Base-by-base conservation (phyloP, 2,113 vertebrate genomes). In the Esox niger region DNA sequence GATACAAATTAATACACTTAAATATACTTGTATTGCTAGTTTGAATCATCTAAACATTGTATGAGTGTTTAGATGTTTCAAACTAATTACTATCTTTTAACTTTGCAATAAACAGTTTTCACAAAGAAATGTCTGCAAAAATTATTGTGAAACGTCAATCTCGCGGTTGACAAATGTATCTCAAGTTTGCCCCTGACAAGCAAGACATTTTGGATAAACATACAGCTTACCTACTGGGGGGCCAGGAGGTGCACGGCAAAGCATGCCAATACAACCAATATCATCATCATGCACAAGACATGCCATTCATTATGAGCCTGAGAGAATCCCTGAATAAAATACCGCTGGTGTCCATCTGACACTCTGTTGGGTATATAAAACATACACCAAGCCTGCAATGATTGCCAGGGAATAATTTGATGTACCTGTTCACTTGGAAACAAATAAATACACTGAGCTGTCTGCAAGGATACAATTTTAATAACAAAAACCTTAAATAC, bases 291-390 rank as follows among this genome's bases (percentile, higher is more conserved):
- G 30, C 60, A 58, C 62, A 25, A 74, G 27, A 72, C 43, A 27
- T 66, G 30, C 65, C 82, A 78, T 82, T 82, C 75, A 79, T 86
- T 79, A 82, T 30, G 26, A 0, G 2, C 31, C 80, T 82, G 84
- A 88, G 82, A 70, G 82, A 85, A 81, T 82, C 82, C 81, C 82
- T 89, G 86, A 82, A 86, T 85, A 83, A 76, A 82, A 78, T 74
- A 81, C 76, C 81, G 81, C 78, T 84, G 69, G 55, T 80, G 75
- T 84, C 68, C 60, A 38, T 75, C 29, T 31, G 29, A 17, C 73
- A 67, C 73, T 23, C 38, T 73, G 74, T 79, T 81, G 66, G 57
- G 52, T 62, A 62, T 77, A 78, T 82, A 68, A 71, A 81, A 77
- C 60, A 63, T 79, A 79, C 77, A 65, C 68, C 66, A 62, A 62